A percentile compares a stretch with the other conserved stretches of the same genome.
phyloP scores from a whole-genome alignment of 2,797 vertebrate species.

The Triplophysa bombifrons region DNA sequence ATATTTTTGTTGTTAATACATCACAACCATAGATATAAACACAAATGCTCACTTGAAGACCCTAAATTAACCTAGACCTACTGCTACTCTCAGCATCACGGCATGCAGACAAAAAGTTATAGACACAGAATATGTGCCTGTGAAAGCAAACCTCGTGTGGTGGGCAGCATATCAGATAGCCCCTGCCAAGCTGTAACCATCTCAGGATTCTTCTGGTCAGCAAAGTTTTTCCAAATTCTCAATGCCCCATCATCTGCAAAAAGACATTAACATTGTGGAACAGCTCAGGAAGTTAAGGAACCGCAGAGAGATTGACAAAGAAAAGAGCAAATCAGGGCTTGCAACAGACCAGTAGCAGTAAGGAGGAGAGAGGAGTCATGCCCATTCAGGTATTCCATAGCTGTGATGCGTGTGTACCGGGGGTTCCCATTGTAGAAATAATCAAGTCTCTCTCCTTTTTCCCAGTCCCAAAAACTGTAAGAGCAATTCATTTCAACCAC shows the following conservation, averaged over 20 bases:
- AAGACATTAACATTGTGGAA: background rate
- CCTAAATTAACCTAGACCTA: no score
- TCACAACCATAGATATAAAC: no score
- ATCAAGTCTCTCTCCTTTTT: slow-evolving; percentile 93
- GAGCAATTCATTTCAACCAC: background rate
- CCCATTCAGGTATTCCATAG: slow-evolving; percentile 97
- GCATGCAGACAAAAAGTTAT: slow-evolving; percentile 10
- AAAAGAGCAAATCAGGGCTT: background rate
- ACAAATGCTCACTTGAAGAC: no score
- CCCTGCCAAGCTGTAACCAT: slow-evolving; percentile 99
- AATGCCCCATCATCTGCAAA: slow-evolving; percentile 89
- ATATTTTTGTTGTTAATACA: no score
- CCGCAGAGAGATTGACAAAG: background rate
- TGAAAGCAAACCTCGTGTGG: slow-evolving; percentile 86
- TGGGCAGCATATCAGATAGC: slow-evolving; percentile 96
- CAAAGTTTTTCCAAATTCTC: slow-evolving; percentile 98
- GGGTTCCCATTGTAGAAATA: slow-evolving; percentile 99
- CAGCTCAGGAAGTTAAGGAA: background rate
- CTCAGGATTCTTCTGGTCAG: slow-evolving; percentile 96
- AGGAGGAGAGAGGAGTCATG: slow-evolving; percentile 95
- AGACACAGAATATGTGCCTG: slow-evolving; percentile 42
- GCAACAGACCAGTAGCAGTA: slow-evolving; percentile 86
- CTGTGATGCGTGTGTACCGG: slow-evolving; percentile 92
- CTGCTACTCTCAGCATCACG: background rate
- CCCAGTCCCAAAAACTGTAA: slow-evolving; percentile 96